phyloP scores from a whole-genome alignment of 2,888 invertebrate species.

The Agonopterix arenella region DNA sequence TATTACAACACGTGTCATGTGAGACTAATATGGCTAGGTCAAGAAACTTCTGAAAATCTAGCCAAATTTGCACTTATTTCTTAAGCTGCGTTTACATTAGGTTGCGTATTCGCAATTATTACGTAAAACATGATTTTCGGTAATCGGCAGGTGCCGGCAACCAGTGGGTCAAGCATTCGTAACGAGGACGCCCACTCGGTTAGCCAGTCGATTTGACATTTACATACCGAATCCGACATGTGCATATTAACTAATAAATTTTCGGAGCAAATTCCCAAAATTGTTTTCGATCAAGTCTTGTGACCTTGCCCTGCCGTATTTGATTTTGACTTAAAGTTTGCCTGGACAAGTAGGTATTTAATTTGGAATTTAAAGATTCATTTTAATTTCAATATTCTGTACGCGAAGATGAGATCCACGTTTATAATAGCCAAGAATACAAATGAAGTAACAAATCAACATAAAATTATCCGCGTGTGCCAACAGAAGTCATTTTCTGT shows the following conservation, averaged over 20 bases:
- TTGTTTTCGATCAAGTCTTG: conserved; percentile 9
- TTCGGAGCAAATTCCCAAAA: conserved; percentile 6
- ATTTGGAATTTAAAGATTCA: no score
- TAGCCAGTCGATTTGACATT: conserved; percentile 25
- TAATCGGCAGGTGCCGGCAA: conserved; percentile 16
- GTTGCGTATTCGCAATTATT: conserved; percentile 7
- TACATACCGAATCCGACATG: conserved; percentile 20
- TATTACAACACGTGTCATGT: background rate
- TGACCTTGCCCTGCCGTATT: conserved; percentile 15
- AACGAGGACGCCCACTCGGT: conserved; percentile 40
- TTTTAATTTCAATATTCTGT: no score
- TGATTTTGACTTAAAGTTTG: background rate
- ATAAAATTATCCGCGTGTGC: no score
- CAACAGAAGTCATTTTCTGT: no score
- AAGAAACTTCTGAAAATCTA: background rate
- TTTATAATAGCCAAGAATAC: no score
- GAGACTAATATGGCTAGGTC: conserved; percentile 5
- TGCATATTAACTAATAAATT: conserved; percentile 11
- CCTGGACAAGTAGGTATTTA: no score
- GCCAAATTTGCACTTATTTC: conserved; percentile 3
- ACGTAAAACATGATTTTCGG: conserved; percentile 19
- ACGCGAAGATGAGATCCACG: no score
- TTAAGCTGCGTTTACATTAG: background rate
- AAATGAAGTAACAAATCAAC: no score
- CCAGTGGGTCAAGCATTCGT: conserved; percentile 21